A percentile compares a stretch with the other conserved stretches of the same genome.
phyloP scores from a whole-genome alignment of 2,888 invertebrate species.

The Drosophila putrida region DNA sequence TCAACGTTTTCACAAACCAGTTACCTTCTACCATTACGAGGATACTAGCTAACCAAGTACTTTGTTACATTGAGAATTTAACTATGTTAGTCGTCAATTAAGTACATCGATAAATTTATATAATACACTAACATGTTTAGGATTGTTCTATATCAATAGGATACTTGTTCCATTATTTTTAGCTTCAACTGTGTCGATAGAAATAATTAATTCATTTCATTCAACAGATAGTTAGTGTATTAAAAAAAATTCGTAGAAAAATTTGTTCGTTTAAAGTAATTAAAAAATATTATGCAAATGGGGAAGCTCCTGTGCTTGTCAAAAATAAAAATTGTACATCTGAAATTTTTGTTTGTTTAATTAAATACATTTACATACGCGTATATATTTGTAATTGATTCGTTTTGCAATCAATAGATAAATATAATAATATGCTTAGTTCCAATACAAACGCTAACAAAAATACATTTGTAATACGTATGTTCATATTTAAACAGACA shows the following conservation, averaged over 20 bases:
- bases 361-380: constrained; percentile 22
- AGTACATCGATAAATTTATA: background rate
- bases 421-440: constrained; percentile 16
- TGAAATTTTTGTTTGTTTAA: too few relatives aligned
- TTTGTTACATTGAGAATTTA: background rate
- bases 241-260: too few relatives aligned
- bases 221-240: constrained; percentile 7
- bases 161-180: too few relatives aligned
- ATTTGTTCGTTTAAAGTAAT: too few relatives aligned
- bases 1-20: background rate
- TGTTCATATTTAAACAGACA: background rate
- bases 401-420: constrained; percentile 13
- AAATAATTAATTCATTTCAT: background rate
- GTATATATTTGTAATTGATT: constrained; percentile 10
- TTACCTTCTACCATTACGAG: background rate
- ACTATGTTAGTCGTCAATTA: background rate
- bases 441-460: constrained; percentile 6
- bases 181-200: too few relatives aligned
- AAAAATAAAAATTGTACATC: too few relatives aligned
- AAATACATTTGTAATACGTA: constrained; percentile 1
- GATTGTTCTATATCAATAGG: too few relatives aligned
- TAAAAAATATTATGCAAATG: too few relatives aligned
- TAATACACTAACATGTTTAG: too few relatives aligned
- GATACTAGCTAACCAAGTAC: background rate
- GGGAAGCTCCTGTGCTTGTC: too few relatives aligned